Conservation (phyloP, 2,888 invertebrate species). For the Nineta flava region DNA sequence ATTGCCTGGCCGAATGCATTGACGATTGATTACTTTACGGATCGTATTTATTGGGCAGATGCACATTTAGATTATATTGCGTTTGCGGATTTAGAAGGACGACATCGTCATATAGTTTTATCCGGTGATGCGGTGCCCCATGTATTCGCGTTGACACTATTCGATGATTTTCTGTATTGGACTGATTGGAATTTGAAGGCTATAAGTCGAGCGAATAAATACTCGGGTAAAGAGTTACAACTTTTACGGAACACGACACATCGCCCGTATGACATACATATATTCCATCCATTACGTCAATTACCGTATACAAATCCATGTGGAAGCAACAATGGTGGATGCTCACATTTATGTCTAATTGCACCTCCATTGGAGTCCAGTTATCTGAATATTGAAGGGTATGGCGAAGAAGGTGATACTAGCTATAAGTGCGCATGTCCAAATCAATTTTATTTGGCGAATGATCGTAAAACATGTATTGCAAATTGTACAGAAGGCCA, state of each 20-base stretch:
- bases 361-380: conserved; percentile 65
- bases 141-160: conserved; percentile 85
- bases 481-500: conserved; percentile 90
- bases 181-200: conserved; percentile 97
- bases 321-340: conserved; percentile 82
- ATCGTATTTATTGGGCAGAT: conserved; percentile 93
- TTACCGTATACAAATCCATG: conserved; percentile 80
- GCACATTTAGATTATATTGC: conserved; percentile 97
- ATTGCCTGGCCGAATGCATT: conserved; percentile 98
- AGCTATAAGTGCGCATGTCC: conserved; percentile 84
- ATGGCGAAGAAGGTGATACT: conserved; percentile 64
- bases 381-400: conserved; percentile 60
- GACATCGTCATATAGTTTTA: conserved; percentile 65
- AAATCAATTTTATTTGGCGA: conserved; percentile 73
- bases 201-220: conserved; percentile 82
- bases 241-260: conserved; percentile 82
- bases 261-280: conserved; percentile 84
- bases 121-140: conserved; percentile 78
- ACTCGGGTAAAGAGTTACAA: conserved; percentile 59
- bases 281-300: conserved; percentile 81
- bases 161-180: conserved; percentile 91
- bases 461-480: conserved; percentile 73
- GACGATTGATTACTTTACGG: conserved; percentile 91
- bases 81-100: conserved; percentile 83
- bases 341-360: conserved; percentile 88